These are phyloP conservation scores for Meleagris gallopavo DNA, from an alignment of 2,113 vertebrate species.

Conservation along the genomic window DNA sequence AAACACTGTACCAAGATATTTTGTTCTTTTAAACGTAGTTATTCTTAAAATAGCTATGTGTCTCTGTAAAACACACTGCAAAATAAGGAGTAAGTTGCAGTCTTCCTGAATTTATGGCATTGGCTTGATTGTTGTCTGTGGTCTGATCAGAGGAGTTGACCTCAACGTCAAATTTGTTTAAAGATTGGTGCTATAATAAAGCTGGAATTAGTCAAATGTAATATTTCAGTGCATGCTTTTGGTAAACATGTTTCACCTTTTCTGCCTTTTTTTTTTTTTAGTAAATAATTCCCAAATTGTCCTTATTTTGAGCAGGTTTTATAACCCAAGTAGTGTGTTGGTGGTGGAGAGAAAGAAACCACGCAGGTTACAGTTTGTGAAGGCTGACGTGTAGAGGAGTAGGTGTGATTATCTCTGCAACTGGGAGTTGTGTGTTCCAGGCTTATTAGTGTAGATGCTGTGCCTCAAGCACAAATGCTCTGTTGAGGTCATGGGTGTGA, in stretches of 20 bases:
- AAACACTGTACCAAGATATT: neutral
- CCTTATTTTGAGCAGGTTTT: neutral
- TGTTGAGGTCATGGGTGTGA: neutral
- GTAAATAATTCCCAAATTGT: neutral
- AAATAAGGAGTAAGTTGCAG: neutral
- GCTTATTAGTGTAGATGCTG: neutral
- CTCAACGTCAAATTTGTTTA: neutral
- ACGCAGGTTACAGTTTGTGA: neutral
- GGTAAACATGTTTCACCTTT: neutral
- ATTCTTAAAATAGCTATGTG: neutral
- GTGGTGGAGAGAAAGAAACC: neutral
- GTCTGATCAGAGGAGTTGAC: neutral
- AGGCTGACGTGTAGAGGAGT: neutral
- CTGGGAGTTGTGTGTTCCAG: neutral
- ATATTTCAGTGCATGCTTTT: neutral
- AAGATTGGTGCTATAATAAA: neutral
- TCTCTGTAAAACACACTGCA: neutral
- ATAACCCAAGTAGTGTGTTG: neutral
- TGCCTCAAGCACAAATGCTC: neutral
- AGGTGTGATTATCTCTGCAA: neutral
- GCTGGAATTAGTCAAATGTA: neutral
- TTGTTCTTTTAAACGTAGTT: neutral
- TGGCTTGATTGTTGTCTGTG: neutral
- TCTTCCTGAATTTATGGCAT: neutral
- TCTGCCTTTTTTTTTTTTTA: neutral